Evolutionary conservation across 2,888 invertebrate genomes (phyloP), one percentile per base, ranked within the genome.

Genomic region (Abrostola tripartita): DNA sequence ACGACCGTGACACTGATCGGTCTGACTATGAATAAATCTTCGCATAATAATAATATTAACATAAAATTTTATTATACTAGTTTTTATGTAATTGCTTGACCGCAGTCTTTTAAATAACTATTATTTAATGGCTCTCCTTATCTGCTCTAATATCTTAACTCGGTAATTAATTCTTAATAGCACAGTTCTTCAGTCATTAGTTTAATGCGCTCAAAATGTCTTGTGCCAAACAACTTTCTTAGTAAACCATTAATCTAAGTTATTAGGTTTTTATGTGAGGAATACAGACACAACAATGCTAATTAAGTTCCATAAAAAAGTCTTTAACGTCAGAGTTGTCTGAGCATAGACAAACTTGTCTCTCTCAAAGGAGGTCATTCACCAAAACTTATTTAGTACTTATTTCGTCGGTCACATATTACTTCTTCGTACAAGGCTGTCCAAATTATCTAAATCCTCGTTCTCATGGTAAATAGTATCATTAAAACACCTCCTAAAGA

Each of bases 401-500:
- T 63, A 69, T 65, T 57, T 63, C 54, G 57, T 68, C 58, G 52
- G 52, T 57, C 41, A 66, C 35, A 69, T 47, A 60, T 78, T 68
- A 52, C 60, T 70, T 68, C 67, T 70, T 70, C 57, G 40, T 61
- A 65, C 68, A 79, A 76, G 74, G 79, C 63, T 63, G 40, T 57
- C 14, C 40, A 68, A 75, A 79, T 81, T 83, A 81, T 81, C 78
- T 59, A 81, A 85, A 83, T 83, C 83, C 79, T 83, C 80, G 74
- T 73, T 79, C 69, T 70, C 70, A 66, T 68, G 74, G 63, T 72
- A 76, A 75, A 71, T 68, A 68, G 72, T 69, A 72, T 79, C 76
- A 85, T 78, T 78, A 68, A 64, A 68, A 75, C 77, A 82, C 78
- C 79, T 84, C 82, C 82, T 71, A 79, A 82, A 84, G 85, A 84